A percentile compares a stretch with the other conserved stretches of the same genome.
phyloP scores from a whole-genome alignment of 1,140 invertebrate species.

The Chrysomallon squamiferum region DNA sequence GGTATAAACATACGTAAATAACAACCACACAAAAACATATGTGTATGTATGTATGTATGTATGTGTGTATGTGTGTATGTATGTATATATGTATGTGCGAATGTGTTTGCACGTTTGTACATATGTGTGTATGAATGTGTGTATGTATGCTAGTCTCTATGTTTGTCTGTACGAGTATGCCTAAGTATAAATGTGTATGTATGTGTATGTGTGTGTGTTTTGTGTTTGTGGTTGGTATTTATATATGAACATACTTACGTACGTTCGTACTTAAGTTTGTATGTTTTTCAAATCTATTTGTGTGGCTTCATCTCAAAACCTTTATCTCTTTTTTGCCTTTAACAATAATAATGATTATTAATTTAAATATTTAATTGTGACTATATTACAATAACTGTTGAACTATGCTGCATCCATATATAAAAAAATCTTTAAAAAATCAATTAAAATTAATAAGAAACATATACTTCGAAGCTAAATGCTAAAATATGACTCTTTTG shows the following conservation, averaged over 20 bases:
- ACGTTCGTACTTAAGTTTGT: slow-evolving; percentile 2
- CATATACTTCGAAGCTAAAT: too few relatives aligned
- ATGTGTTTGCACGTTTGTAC: not conserved
- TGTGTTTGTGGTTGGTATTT: not conserved
- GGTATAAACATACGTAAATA: too few relatives aligned
- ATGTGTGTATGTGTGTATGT: not conserved
- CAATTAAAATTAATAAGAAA: too few relatives aligned
- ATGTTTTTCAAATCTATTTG: too few relatives aligned
- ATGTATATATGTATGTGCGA: slow-evolving; percentile 5
- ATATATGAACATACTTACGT: not conserved
- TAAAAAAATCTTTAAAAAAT: too few relatives aligned
- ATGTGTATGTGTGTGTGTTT: not conserved
- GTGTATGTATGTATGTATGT: not conserved
- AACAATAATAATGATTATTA: too few relatives aligned
- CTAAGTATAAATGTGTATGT: slow-evolving; percentile 1
- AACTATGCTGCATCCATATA: too few relatives aligned
- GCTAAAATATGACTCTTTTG: too few relatives aligned
- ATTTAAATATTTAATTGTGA: too few relatives aligned
- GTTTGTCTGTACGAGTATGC: not conserved
- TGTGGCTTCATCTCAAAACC: too few relatives aligned
- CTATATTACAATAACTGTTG: too few relatives aligned
- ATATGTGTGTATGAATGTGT: not conserved
- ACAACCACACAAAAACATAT: not conserved
- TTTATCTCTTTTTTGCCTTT: too few relatives aligned
- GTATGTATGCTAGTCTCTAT: not conserved